phyloP scores from a whole-genome alignment of 2,113 vertebrate genomes.

The Pundamilia nyererei region DNA sequence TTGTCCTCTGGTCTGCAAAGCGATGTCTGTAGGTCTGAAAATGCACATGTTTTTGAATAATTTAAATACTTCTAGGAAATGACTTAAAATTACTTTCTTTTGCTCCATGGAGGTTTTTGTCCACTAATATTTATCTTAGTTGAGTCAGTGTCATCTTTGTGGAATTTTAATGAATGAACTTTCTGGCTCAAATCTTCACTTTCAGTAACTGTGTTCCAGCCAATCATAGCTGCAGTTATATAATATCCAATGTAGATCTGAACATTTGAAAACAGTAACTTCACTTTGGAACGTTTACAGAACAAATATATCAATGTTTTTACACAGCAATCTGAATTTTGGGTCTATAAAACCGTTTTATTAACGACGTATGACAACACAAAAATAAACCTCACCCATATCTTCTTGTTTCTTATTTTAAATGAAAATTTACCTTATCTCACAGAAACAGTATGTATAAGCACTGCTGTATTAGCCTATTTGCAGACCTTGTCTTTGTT shows the following conservation, averaged over 20 bases:
- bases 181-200: background rate
- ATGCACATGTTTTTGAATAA: background rate
- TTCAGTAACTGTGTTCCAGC: background rate
- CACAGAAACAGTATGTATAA: background rate
- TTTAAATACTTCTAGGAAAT: background rate
- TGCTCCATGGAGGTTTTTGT: background rate
- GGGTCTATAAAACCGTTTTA: background rate
- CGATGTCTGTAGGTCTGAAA: background rate
- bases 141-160: background rate
- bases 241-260: background rate
- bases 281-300: background rate
- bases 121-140: background rate
- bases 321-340: background rate
- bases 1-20: background rate
- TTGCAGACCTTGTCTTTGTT: background rate
- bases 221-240: background rate
- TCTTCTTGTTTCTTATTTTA: background rate
- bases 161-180: constrained; percentile 19
- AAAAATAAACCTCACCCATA: background rate
- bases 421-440: background rate
- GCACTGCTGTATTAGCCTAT: background rate
- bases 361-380: background rate
- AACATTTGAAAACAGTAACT: background rate
- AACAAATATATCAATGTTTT: background rate
- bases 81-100: background rate